Evolutionary conservation across 1,140 invertebrate genomes (phyloP).

Genomic region (Patella vulgata): DNA sequence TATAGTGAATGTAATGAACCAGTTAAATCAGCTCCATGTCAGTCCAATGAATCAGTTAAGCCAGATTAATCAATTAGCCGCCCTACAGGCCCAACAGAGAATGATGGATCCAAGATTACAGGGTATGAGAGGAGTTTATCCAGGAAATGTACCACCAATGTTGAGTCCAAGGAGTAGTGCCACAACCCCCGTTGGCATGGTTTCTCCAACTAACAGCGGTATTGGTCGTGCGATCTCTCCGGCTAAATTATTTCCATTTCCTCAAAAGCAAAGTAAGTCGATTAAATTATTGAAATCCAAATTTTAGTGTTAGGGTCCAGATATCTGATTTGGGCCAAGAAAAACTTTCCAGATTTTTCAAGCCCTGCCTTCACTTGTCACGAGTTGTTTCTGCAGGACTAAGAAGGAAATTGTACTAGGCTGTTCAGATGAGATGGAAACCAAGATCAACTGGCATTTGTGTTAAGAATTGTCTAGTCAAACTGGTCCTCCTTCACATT

Average conservation of each 20-base stretch:
- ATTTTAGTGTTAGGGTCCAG: not conserved
- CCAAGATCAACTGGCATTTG: no score
- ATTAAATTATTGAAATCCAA: no score
- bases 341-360: no score
- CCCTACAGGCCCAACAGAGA: conserved; percentile 41
- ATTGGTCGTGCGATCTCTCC: conserved; percentile 5
- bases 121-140: conserved; percentile 40
- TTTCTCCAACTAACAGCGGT: not conserved
- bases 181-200: conserved; percentile 1
- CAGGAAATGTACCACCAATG: conserved; percentile 10
- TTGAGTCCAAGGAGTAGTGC: conserved; percentile 10
- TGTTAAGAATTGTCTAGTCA: no score
- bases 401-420: no score
- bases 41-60: conserved; percentile 21
- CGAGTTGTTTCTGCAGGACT: no score
- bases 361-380: no score
- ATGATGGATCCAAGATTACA: conserved; percentile 48
- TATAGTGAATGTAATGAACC: conserved; percentile 38
- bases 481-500: no score
- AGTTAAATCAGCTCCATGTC: conserved; percentile 26
- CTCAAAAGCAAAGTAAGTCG: conserved; percentile 25
- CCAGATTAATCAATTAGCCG: conserved; percentile 46
- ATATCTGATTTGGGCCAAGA: no score
- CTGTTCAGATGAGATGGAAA: no score
- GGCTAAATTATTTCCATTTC: conserved; percentile 5